Base-by-base conservation (phyloP, 2,888 invertebrate species). In the Drosophila mettleri region DNA sequence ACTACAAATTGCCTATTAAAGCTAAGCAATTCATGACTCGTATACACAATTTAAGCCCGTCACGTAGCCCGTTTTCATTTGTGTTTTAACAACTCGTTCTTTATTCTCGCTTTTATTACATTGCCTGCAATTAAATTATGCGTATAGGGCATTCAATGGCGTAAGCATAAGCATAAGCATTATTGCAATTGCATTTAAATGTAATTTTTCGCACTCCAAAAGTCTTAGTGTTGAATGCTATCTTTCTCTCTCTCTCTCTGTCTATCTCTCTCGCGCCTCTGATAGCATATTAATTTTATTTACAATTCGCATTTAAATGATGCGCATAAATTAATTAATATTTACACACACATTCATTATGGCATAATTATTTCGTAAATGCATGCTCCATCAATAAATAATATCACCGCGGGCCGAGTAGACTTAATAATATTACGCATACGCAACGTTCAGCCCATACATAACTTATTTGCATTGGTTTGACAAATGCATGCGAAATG, bases 1-100 rank as follows among this genome's bases (percentile, higher is more conserved):
- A 63, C 70, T 69, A 61, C 72, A 77, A 86, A 84, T 84, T 65
- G 83, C 74, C 84, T 63, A 86, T 86, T 80, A 86, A 83, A 71
- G 68, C 60, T 22, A 53, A 59, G 39, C 45, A 62, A 62, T 58
- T 55, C 52, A 36, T 41, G 27, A 48, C 43, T 36, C 45, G 16
- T 39, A 24, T 38, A 38, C 46, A 39, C 36, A 60, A 74, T 53
- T 69, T 54, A 43, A 49, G 41, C 48, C 46, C 43, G 58, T 66
- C 76, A 87, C 70, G 85, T 81, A 58, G 45, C 6, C 29, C 58
- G 48, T 48, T 63, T 73, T 78, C 59, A 78, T 83, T 69, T 60
- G 39, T 60, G 39, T 71, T 79, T 85, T 72, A 73, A 75, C 66
- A 80, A 64, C 78, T 65, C 63, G 24, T 39, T 36, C 9, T 58